Percentiles rank a stretch among this genome's conserved stretches.
phyloP scores from a whole-genome alignment of 2,797 vertebrate species.

The Labroides dimidiatus region DNA sequence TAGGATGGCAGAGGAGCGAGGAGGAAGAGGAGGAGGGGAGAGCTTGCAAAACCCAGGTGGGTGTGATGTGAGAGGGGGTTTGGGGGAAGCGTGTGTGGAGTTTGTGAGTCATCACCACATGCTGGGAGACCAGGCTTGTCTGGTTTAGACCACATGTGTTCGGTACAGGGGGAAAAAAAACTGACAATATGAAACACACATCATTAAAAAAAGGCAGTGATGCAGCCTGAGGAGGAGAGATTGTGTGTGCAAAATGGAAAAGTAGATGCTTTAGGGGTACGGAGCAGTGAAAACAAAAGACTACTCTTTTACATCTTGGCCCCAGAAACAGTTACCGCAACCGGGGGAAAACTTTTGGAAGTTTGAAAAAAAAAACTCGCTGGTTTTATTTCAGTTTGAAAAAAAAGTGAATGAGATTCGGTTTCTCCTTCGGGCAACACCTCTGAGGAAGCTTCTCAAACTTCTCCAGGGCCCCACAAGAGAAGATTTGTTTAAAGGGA shows the following conservation, averaged over 20 bases:
- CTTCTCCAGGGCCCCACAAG: constrained; percentile 12
- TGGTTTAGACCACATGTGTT: constrained; percentile 70
- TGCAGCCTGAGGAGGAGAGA: neutral
- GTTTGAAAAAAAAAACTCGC: constrained; percentile 33
- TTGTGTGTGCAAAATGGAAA: constrained; percentile 21
- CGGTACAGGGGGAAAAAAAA: constrained; percentile 39
- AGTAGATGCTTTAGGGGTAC: constrained; percentile 7
- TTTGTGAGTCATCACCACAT: constrained; percentile 75
- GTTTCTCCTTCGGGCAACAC: constrained; percentile 26
- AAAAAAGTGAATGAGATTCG: constrained; percentile 11
- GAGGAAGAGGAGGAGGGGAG: no score
- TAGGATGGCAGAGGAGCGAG: constrained; percentile 4
- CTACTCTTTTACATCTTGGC: constrained; percentile 45
- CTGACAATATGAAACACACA: constrained; percentile 24
- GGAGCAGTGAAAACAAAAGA: constrained; percentile 23
- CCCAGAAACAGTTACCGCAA: constrained; percentile 3
- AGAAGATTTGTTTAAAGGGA: constrained; percentile 34
- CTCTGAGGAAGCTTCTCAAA: neutral
- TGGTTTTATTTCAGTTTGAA: constrained; percentile 19
- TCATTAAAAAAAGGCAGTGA: neutral
- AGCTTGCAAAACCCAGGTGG: constrained; percentile 62
- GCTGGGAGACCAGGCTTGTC: constrained; percentile 71
- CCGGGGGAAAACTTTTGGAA: neutral
- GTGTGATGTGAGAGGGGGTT: constrained; percentile 56
- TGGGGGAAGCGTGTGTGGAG: constrained; percentile 29